A percentile compares a stretch with the other conserved stretches of the same genome.
Evolutionary conservation across 2,113 vertebrate genomes (phyloP).

Genomic region (Hippotragus niger): DNA sequence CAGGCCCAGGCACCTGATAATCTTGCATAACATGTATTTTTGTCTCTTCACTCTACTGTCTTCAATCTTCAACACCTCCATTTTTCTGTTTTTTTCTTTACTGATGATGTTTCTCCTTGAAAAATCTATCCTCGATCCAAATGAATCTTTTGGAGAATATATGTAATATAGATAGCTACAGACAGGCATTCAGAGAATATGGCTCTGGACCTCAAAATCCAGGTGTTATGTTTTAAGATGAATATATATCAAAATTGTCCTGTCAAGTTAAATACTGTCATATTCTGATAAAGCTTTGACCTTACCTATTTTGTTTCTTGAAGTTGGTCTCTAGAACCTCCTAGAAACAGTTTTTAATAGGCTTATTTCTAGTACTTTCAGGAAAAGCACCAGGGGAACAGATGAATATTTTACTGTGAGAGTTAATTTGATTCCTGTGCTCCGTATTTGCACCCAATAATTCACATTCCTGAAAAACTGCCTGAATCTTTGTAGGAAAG

Average conservation of each 20-base stretch:
- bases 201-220: not conserved
- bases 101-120: not conserved
- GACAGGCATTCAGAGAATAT: not conserved
- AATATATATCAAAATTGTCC: not conserved
- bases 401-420: not conserved
- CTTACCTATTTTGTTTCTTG: not conserved
- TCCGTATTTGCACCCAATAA: not conserved
- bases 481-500: not conserved
- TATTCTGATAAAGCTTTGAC: not conserved
- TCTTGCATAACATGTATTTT: not conserved
- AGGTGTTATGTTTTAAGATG: not conserved
- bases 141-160: not conserved
- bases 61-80: not conserved
- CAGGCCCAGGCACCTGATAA: not conserved
- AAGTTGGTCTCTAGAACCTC: not conserved
- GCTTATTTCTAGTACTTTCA: slow-evolving; percentile 2
- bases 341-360: not conserved
- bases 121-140: not conserved
- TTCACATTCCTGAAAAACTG: slow-evolving; percentile 37
- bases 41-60: not conserved
- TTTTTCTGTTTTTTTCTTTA: not conserved
- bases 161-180: not conserved
- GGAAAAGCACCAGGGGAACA: not conserved
- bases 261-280: not conserved
- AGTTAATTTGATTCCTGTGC: slow-evolving; percentile 28